These are phyloP conservation scores for Rissa tridactyla DNA, from an alignment of 2,113 vertebrate genomes.

Conservation along the genomic window DNA sequence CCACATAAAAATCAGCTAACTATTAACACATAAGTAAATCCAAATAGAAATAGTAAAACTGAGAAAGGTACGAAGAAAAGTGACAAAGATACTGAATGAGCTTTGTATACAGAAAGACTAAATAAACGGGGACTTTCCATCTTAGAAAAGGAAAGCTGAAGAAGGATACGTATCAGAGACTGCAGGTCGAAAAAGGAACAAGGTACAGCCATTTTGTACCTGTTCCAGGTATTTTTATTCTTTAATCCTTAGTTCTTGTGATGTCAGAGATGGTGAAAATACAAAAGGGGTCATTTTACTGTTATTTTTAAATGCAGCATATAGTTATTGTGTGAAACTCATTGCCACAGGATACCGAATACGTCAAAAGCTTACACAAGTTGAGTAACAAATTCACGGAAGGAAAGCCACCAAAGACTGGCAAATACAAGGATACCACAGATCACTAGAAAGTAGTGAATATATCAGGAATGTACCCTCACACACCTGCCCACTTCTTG, in stretches of 20 bases:
- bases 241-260: neutral
- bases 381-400: neutral
- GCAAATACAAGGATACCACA: neutral
- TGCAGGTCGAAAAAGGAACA: neutral
- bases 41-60: neutral
- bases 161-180: neutral
- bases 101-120: neutral
- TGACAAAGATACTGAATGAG: neutral
- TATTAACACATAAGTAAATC: neutral
- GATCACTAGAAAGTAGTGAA: neutral
- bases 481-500: neutral
- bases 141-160: neutral
- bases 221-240: neutral
- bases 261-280: neutral
- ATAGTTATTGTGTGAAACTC: neutral
- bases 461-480: neutral
- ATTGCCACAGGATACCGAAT: neutral
- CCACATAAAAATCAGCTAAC: conserved; percentile 30
- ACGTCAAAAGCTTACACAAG: neutral
- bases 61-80: neutral
- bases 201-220: neutral
- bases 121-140: neutral
- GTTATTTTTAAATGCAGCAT: neutral
- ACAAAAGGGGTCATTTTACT: neutral
- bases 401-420: neutral